These are phyloP conservation scores for Mus pahari DNA, from an alignment of 2,113 vertebrate species.

Conservation along the genomic window DNA sequence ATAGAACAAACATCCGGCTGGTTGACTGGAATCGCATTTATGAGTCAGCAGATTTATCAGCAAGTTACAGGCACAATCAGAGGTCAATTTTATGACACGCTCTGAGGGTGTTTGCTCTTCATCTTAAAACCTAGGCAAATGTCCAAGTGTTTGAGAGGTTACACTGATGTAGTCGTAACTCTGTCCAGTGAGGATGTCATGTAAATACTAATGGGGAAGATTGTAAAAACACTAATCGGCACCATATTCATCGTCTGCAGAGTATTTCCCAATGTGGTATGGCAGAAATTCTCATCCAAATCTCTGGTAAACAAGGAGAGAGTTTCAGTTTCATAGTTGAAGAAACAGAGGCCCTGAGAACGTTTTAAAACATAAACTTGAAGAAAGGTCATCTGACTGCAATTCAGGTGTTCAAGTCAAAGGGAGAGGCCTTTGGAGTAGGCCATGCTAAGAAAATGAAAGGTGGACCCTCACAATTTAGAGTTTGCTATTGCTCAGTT, in stretches of 20 bases:
- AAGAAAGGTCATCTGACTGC: background rate
- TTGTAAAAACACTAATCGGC: background rate
- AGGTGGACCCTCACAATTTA: background rate
- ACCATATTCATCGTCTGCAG: slow-evolving; percentile 25
- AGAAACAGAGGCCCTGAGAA: background rate
- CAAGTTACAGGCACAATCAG: slow-evolving; percentile 30
- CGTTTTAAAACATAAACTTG: background rate
- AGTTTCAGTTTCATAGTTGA: slow-evolving; percentile 28
- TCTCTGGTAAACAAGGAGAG: background rate
- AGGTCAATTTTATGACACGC: slow-evolving; percentile 64
- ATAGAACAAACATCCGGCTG: slow-evolving; percentile 72
- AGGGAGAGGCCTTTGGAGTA: background rate
- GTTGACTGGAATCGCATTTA: slow-evolving; percentile 66
- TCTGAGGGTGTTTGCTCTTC: slow-evolving; percentile 50
- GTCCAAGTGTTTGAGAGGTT: background rate
- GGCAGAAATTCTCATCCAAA: background rate
- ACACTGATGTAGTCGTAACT: slow-evolving; percentile 5
- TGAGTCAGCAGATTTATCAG: slow-evolving; percentile 75
- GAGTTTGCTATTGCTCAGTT: background rate
- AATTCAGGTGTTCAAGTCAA: background rate
- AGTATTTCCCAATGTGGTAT: background rate
- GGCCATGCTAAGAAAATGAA: background rate
- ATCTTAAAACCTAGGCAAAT: slow-evolving; percentile 52
- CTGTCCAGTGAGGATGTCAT: slow-evolving; percentile 14
- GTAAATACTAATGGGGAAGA: background rate